Evolutionary conservation across 92 coral and sea anemone species (phyloP), one percentile per base, ranked within the genome.

Genomic region (Pocillopora grandis): DNA sequence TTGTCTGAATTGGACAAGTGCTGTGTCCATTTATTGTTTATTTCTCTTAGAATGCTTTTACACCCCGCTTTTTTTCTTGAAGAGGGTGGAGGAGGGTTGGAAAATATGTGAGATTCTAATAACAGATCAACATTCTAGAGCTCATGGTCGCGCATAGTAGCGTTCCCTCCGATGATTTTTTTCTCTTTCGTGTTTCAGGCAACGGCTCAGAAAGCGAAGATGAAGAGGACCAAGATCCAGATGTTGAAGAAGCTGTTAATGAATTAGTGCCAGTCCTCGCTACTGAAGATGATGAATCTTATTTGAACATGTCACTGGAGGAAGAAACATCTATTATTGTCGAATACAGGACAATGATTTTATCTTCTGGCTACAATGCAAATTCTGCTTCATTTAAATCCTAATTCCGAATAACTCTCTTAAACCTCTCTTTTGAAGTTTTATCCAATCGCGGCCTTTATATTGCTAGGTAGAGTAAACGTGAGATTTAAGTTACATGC

Each of bases 181-280:
- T 6, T 23, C 55, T 10, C 17, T 88, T 73, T 49, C 19, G 13
- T 31, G 62, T 23, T 75, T 71, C 36, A 71, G 58, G 64, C 69
- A 61, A 52, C 58, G 65, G 55, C 55, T 36, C 83, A 23, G 84
- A 82, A 55, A 66, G 74, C 65, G 88, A 77, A 49, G 88, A 80
- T 20, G 92, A 84, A 49, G 92, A 89, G 23, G 90, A 84, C 52
- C 80, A 80, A 65, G 92, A 92, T 77, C 80, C 83, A 65, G 92
- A 92, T 77, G 80, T 89, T 2, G 70, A 84, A 85, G 81, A 78
- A 7, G 95, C 95, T 18, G 79, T 92, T 18, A 81, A 71, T 59
- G 95, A 92, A 80, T 81, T 92, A 66, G 90, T 84, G 21, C 91
- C 90, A n/a, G 92, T 82, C 36, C 85, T 92, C 62, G 78, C 92